These are phyloP conservation scores for Corythucha ciliata DNA, from an alignment of 2,888 invertebrate species.

Conservation along the genomic window DNA sequence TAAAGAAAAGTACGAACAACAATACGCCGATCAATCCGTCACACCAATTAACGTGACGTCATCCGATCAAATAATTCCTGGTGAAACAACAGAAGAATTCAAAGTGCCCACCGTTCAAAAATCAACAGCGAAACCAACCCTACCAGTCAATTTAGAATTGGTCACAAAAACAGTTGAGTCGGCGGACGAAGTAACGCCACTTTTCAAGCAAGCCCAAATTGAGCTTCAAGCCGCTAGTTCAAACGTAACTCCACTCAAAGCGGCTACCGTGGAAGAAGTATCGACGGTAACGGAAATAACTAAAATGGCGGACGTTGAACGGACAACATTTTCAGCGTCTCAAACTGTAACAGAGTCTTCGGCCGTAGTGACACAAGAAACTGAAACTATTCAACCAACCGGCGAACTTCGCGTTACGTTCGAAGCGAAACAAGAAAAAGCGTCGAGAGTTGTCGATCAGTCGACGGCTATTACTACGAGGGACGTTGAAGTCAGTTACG, in stretches of 20 bases:
- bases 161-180: conserved; percentile 17
- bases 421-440: conserved; percentile 9
- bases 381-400: conserved; percentile 11
- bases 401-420: conserved; percentile 4
- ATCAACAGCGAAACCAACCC: conserved; percentile 11
- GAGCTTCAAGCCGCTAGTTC: conserved; percentile 9
- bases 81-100: conserved; percentile 21
- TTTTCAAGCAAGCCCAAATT: neutral
- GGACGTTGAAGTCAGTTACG: conserved; percentile 4
- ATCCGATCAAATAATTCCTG: conserved; percentile 21
- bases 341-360: conserved; percentile 11
- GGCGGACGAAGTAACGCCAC: conserved; percentile 4
- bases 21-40: conserved; percentile 13
- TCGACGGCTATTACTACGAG: conserved; percentile 22
- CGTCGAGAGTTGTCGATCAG: conserved; percentile 18
- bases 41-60: conserved; percentile 21
- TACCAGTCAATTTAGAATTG: conserved; percentile 16
- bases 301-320: conserved; percentile 5
- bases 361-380: conserved; percentile 24
- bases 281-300: conserved; percentile 15
- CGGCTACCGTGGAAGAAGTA: conserved; percentile 24
- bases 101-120: conserved; percentile 1
- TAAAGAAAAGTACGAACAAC: conserved; percentile 1
- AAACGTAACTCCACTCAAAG: conserved; percentile 15
- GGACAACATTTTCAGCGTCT: conserved; percentile 8